These are phyloP conservation scores for Mesorhabditis spiculigera DNA, from an alignment of 2,888 invertebrate species.

Conservation along the genomic window DNA sequence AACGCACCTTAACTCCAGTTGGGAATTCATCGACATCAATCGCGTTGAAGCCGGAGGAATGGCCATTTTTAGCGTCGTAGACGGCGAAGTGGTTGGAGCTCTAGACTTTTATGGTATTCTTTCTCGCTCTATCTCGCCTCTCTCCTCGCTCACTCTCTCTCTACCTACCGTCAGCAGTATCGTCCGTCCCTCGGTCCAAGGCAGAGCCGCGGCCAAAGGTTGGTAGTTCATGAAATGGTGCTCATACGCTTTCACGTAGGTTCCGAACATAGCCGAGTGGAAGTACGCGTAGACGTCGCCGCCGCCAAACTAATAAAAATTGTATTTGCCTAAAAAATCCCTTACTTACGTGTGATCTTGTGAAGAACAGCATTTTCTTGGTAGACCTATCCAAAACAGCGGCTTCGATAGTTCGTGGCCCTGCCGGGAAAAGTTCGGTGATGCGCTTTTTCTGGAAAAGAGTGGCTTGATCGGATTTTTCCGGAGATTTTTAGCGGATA, in stretches of 20 bases:
- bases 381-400: neutral
- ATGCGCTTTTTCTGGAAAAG: neutral
- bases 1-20: neutral
- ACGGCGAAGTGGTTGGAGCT: neutral
- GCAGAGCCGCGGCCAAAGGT: neutral
- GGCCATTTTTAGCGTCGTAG: neutral
- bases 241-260: neutral
- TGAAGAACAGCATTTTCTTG: neutral
- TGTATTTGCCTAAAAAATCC: neutral
- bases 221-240: neutral
- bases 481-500: too few species aligned
- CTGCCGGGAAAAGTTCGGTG: neutral
- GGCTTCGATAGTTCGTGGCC: neutral
- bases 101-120: too few species aligned
- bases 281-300: neutral
- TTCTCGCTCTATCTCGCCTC: too few species aligned
- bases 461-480: too few species aligned
- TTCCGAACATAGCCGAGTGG: neutral
- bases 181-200: neutral
- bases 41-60: neutral
- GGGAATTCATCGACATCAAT: neutral
- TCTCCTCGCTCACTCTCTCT: too few species aligned
- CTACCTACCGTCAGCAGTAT: neutral
- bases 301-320: neutral
- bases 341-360: neutral